Evolutionary conservation across 2,797 vertebrate species (phyloP).

Genomic region (Salmo trutta): DNA sequence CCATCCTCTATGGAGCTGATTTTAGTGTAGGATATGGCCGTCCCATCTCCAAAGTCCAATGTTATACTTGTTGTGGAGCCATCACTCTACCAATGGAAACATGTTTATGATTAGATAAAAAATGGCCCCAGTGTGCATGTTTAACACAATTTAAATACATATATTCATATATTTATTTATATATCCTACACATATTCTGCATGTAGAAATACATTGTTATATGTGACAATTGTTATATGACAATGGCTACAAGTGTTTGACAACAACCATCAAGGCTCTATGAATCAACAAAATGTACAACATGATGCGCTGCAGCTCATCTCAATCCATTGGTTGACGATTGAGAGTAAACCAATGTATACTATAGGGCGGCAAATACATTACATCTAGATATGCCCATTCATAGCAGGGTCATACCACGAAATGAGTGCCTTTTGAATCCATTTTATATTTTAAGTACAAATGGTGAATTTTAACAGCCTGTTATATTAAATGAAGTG

Average conservation of each 20-base stretch:
- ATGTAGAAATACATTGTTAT: not conserved
- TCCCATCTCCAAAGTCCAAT: constrained; percentile 92
- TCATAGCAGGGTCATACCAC: too few species aligned
- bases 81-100: constrained; percentile 77
- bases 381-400: too few species aligned
- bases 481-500: too few species aligned
- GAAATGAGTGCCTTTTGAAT: too few species aligned
- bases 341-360: too few species aligned
- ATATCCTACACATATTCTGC: not conserved
- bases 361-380: too few species aligned
- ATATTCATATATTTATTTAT: not conserved
- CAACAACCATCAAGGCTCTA: too few species aligned
- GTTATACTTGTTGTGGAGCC: constrained; percentile 87
- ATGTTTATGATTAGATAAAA: not conserved
- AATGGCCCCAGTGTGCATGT: not conserved
- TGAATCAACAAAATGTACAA: too few species aligned
- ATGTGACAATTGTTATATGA: not conserved
- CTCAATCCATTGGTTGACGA: too few species aligned
- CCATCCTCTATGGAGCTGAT: constrained; percentile 90
- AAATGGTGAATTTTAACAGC: too few species aligned
- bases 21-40: constrained; percentile 86
- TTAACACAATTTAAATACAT: not conserved
- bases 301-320: too few species aligned
- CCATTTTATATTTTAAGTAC: too few species aligned
- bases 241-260: not conserved